Conservation (phyloP, 2,113 vertebrate genomes). For the Tetrao urogallus region DNA sequence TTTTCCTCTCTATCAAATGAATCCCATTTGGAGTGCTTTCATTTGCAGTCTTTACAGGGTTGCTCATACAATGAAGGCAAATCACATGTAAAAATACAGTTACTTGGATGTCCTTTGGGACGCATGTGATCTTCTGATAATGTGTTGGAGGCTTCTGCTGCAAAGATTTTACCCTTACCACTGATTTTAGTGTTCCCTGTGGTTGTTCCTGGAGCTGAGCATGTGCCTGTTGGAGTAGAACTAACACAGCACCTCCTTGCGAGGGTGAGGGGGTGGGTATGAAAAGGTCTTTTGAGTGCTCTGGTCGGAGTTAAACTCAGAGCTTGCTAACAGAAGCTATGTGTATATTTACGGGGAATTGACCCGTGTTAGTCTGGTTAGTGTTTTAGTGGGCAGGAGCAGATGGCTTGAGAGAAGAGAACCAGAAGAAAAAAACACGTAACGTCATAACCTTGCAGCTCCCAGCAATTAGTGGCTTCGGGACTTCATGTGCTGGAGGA, state of each 20-base stretch:
- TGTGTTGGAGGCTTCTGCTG: accelerated
- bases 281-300: not conserved
- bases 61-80: accelerated
- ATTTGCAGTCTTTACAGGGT: not conserved
- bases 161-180: accelerated
- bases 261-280: accelerated
- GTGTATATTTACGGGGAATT: accelerated
- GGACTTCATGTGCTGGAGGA: not conserved
- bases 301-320: not conserved
- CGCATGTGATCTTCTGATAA: accelerated
- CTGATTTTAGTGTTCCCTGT: not conserved
- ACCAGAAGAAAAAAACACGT: not conserved
- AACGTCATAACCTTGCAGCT: not conserved
- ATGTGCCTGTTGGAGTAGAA: not conserved
- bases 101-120: not conserved
- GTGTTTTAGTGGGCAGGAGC: not conserved
- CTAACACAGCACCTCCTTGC: accelerated
- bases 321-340: not conserved
- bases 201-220: not conserved
- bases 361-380: accelerated
- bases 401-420: not conserved
- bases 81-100: not conserved
- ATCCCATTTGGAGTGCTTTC: accelerated
- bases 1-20: not conserved
- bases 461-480: not conserved